Evolutionary conservation across 1,140 invertebrate species (phyloP), one percentile per base, ranked within the genome.

Genomic region (Theocolax elegans): DNA sequence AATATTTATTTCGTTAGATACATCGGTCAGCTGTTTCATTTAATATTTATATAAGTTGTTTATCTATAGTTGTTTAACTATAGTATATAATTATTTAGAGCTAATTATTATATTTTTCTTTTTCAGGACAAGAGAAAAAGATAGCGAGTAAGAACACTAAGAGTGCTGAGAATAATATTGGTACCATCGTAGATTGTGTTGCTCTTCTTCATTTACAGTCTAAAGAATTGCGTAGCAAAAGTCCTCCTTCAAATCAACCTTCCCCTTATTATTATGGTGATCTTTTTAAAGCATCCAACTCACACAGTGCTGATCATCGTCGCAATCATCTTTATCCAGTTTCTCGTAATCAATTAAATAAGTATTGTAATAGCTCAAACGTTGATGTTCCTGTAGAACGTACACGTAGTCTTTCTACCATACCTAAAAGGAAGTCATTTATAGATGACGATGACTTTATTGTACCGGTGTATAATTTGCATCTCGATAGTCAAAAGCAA

Each of bases 241-340:
- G 74, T 78, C 72, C 90, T 88, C 81, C 88, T 1, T 75, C 81
- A 2, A 77, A 91, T n/a, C 91, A 93, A 76, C 91, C 91, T 3
- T 93, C 92, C 23, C 91, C 92, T 1, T 93, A 93, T 74, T 93
- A 93, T 75, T 93, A 93, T 88, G 91, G 90, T 0, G 92, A 93
- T 79, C 77, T 93, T 15, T 90, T 92, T 68, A 91, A 91, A 78
- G 81, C 75, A 9, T 3, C 15, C 12, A 7, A n/a, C 38, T 0
- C n/a, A 19, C 44, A 49, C 9, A 81, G n/a, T 70, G 79, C 40
- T 74, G 73, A 66, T 79, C 72, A 77, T 63, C 79, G 62, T 72
- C 1, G 78, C 60, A 49, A 81, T 65, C 10, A 54, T 6, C 49
- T 54, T 1, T 7, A 62, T 8, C 59, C 19, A 23, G 17, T 29